Base-by-base conservation (phyloP, 2,888 invertebrate species). In the Deilephila porcellus region DNA sequence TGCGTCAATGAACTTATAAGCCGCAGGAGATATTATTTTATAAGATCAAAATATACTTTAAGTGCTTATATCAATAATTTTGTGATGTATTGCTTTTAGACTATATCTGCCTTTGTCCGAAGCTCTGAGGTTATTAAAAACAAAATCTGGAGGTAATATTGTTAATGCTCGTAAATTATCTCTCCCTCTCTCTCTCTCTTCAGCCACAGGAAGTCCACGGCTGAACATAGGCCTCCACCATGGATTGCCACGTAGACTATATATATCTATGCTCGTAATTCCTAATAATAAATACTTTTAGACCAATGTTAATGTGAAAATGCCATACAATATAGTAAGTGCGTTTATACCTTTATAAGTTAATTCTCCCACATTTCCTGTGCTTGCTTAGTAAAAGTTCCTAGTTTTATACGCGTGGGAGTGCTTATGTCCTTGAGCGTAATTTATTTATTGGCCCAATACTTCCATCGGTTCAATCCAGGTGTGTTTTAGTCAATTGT, bases 381-480 rank as follows among this genome's bases (percentile, higher is more conserved):
- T 86, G 82, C 84, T 83, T 82, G 82, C 81, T 82, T 82, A 81
- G 76, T 75, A 79, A 79, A 87, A 84, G 81, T 87, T 87, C 80
- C 73, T 80, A 81, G 76, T 75, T 76, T 74, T 73, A 73, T 75
- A 75, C 73, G 60, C 77, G 77, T 67, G 77, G 77, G 84, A 83
- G 83, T 85, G 85, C 85, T 85, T 84, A 86, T 85, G 78, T 76
- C 78, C 77, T 75, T 78, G 75, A 77, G 75, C 79, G 79, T 83
- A 85, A 86, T 87, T 86, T 85, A 85, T 83, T 85, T 84, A 82
- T 80, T 79, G 74, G 70, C 76, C 81, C 81, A 82, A 81, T 78
- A 82, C 20, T n/a, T 64, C 11, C 34, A 11, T 37, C 34, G 37
- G 37, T 20, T n/a, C 20, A 20, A 20, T 64, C 45, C 45, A 37